Evolutionary conservation across 2,888 invertebrate genomes (phyloP), one percentile per base, ranked within the genome.

Genomic region (Charanyca ferruginea): DNA sequence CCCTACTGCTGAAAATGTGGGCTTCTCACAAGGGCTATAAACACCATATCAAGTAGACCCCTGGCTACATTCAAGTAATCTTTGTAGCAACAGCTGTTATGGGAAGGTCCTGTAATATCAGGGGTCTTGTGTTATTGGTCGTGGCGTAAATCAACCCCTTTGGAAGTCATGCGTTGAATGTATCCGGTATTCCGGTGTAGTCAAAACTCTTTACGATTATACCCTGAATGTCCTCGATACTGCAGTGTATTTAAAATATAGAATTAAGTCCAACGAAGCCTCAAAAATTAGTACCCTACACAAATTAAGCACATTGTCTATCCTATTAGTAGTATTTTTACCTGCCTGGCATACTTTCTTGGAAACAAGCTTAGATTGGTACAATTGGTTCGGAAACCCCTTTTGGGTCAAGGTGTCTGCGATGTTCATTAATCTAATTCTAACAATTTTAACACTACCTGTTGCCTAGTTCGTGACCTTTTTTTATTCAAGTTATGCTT

Each of bases 1-100:
- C 83, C 84, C 83, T 81, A 77, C 58, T 77, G 44, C 70, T 69
- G 77, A 82, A 84, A 83, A 80, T 74, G 66, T 81, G 73, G 71
- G 71, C 63, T 72, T 65, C 68, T 80, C 68, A 52, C 73, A 79
- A 83, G 85, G 85, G 86, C 76, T 79, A 79, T 79, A 80, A 80
- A 83, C 76, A 75, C 84, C 83, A 83, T 65, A 70, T 74, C 76
- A 74, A 23, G 73, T 65, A 74, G 84, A 72, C 73, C 83, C 54
- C 58, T 57, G 54, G 38, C 47, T 52, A 58, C 66, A 67, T 52
- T 66, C 70, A 51, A 55, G 63, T 66, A 65, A 71, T 71, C 61
- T 62, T 64, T 66, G 57, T 57, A 60, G 23, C 59, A 49, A 67
- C 70, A 77, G 68, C 68, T 69, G 72, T 68, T 72, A 28, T 65